A percentile compares a stretch with the other conserved stretches of the same genome.
Evolutionary conservation across 92 coral and sea anemone genomes (phyloP).

Genomic region (Epizoanthus illoricatus): DNA sequence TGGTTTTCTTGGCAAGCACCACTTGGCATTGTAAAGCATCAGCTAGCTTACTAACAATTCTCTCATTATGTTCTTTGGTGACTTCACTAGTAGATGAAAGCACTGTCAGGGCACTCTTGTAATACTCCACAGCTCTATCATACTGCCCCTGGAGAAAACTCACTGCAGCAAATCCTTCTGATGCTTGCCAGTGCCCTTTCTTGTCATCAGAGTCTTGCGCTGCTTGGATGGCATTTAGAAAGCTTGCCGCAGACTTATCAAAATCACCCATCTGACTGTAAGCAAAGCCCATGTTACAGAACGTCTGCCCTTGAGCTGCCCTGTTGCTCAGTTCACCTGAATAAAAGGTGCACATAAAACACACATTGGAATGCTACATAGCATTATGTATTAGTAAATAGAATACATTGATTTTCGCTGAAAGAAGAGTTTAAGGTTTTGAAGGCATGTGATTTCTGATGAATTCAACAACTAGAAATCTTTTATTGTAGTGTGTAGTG

Average conservation of each 20-base stretch:
- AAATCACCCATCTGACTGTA: slow-evolving; percentile 85
- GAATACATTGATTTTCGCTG: background rate
- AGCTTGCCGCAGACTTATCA: slow-evolving; percentile 75
- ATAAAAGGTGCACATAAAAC: background rate
- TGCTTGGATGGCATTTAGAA: slow-evolving; percentile 87
- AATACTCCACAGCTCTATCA: slow-evolving; percentile 77
- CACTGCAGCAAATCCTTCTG: slow-evolving; percentile 93
- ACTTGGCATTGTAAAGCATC: slow-evolving; percentile 88
- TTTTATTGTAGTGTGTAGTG: too few species aligned
- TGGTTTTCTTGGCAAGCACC: slow-evolving; percentile 43
- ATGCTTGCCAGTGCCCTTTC: slow-evolving; percentile 91
- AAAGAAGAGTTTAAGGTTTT: background rate
- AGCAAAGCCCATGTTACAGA: slow-evolving; percentile 98
- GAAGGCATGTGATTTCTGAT: background rate
- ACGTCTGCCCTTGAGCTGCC: slow-evolving; percentile 91
- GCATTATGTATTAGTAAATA: background rate
- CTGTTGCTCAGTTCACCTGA: slow-evolving; percentile 81
- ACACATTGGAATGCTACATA: background rate
- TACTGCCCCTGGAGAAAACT: slow-evolving; percentile 76
- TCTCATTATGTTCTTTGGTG: slow-evolving; percentile 62
- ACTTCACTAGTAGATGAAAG: slow-evolving; percentile 65
- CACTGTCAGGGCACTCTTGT: slow-evolving; percentile 76
- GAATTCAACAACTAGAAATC: too few species aligned
- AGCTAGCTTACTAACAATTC: slow-evolving; percentile 91
- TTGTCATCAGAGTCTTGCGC: slow-evolving; percentile 76